Evolutionary conservation across 2,113 vertebrate genomes (phyloP).

Genomic region (Pygoscelis antarcticus): DNA sequence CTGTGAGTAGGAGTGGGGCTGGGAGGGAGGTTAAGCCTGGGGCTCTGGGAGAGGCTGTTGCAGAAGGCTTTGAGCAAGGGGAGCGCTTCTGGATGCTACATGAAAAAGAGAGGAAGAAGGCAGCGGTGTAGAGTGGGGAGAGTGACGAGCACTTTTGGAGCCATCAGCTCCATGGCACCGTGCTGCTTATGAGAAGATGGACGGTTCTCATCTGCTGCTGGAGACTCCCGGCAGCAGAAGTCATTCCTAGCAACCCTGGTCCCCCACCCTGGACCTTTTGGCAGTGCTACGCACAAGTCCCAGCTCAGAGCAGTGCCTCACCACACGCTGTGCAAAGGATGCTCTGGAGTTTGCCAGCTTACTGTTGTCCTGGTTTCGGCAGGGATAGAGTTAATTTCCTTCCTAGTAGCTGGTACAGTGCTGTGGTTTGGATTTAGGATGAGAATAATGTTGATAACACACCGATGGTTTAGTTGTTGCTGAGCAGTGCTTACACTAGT

Average conservation of each 20-base stretch:
- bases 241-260: background rate
- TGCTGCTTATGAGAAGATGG: background rate
- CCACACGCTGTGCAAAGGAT: background rate
- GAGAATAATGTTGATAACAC: too few relatives aligned
- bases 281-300: accelerated
- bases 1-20: background rate
- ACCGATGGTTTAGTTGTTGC: too few relatives aligned
- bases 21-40: background rate
- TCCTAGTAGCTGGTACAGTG: too few relatives aligned
- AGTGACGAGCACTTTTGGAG: accelerated
- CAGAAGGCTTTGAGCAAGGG: background rate
- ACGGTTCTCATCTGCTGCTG: background rate
- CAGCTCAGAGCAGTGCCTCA: background rate
- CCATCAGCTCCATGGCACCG: accelerated
- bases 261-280: background rate
- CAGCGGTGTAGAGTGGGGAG: background rate
- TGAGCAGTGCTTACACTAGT: too few relatives aligned
- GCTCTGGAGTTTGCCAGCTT: background rate
- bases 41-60: background rate
- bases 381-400: too few relatives aligned
- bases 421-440: too few relatives aligned
- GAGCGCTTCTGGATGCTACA: background rate
- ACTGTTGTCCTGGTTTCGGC: too few relatives aligned
- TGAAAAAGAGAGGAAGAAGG: background rate
- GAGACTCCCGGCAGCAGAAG: background rate